Conservation (phyloP, 1,140 invertebrate genomes). For the Colletes latitarsis region DNA sequence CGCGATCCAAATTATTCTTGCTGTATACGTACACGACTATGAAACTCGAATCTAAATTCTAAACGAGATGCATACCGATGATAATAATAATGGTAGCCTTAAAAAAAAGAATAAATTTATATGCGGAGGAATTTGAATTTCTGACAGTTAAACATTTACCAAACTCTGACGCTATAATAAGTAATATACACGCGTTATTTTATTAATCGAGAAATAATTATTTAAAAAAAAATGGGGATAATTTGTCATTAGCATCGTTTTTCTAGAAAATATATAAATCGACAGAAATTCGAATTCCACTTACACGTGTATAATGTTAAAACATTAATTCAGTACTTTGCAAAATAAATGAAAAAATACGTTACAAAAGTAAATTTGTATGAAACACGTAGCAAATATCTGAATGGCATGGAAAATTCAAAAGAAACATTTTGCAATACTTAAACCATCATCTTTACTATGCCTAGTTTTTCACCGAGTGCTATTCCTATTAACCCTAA, state of each 20-base stretch:
- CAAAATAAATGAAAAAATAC: conserved; percentile 45
- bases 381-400: conserved; percentile 24
- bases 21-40: not conserved
- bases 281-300: conserved; percentile 7
- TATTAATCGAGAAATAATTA: not conserved
- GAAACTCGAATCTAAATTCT: not conserved
- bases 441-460: conserved; percentile 31
- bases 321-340: conserved; percentile 22
- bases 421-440: conserved; percentile 29
- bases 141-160: not conserved
- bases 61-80: not conserved
- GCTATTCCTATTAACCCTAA: conserved; percentile 58
- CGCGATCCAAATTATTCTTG: not conserved
- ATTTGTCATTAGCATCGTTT: too few species aligned
- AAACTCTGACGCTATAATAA: not conserved
- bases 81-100: not conserved
- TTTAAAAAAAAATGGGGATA: not conserved
- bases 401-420: conserved; percentile 39
- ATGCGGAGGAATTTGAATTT: conserved; percentile 13
- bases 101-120: not conserved
- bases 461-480: conserved; percentile 37
- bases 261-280: not conserved
- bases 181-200: not conserved
- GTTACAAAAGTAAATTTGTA: conserved; percentile 32
- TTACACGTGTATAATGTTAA: conserved; percentile 11